Evolutionary conservation across 1,140 invertebrate genomes (phyloP).

Genomic region (Drosophila elegans): DNA sequence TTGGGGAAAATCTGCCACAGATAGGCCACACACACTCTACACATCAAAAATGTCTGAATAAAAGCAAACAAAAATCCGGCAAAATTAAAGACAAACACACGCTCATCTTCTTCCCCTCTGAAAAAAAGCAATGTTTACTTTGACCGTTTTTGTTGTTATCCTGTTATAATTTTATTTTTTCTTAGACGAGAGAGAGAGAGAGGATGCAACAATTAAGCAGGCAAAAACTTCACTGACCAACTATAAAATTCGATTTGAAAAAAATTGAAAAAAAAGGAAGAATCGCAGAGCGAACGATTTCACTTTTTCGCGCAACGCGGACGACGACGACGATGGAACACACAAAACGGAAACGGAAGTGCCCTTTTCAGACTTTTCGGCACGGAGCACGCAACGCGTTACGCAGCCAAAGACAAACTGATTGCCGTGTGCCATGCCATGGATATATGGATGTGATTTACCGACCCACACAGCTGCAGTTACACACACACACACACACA

Average conservation of each 20-base stretch:
- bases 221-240: constrained; percentile 17
- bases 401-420: constrained; percentile 81
- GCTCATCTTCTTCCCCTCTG: neutral
- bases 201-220: constrained; percentile 22
- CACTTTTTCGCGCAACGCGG: constrained; percentile 10
- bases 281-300: neutral
- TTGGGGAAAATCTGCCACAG: constrained; percentile 20
- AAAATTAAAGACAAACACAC: constrained; percentile 24
- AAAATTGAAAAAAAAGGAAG: constrained; percentile 6
- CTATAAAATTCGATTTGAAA: constrained; percentile 1
- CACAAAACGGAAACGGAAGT: constrained; percentile 20
- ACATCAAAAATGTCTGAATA: constrained; percentile 50
- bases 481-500: constrained; percentile 25
- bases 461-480: constrained; percentile 57
- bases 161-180: neutral
- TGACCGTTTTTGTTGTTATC: constrained; percentile 3
- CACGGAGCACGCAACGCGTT: constrained; percentile 75
- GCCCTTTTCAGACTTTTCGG: constrained; percentile 23
- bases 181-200: neutral
- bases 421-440: constrained; percentile 76
- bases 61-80: constrained; percentile 10
- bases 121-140: constrained; percentile 14
- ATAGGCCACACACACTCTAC: constrained; percentile 32
- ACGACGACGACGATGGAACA: constrained; percentile 6
- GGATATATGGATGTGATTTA: constrained; percentile 73